Percentiles rank a stretch among this genome's conserved stretches.
These are phyloP conservation scores for Morinoia aosen DNA, from an alignment of 2,888 invertebrate species.

Conservation along the genomic window DNA sequence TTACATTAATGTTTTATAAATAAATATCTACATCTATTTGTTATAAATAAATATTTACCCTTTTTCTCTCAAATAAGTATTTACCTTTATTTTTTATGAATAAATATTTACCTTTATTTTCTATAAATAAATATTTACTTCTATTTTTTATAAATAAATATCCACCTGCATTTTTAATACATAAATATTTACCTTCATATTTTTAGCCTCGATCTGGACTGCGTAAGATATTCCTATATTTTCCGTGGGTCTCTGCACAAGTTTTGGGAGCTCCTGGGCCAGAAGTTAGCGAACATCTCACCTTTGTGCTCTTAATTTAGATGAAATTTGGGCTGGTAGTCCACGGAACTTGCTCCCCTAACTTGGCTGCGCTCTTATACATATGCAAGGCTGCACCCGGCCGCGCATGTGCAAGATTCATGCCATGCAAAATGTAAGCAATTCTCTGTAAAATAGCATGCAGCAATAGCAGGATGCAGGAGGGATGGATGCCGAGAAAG, in stretches of 20 bases:
- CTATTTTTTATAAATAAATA: no score
- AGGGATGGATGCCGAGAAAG: not conserved
- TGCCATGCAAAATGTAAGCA: not conserved
- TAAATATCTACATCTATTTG: no score
- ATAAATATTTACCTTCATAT: no score
- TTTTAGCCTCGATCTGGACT: not conserved
- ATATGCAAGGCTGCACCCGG: not conserved
- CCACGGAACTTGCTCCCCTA: constrained; percentile 12
- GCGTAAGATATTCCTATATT: not conserved
- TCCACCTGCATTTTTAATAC: no score
- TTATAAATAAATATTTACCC: no score
- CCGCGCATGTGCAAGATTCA: not conserved
- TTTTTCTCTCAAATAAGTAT: no score
- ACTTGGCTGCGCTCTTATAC: not conserved
- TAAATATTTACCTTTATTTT: no score
- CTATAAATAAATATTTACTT: no score
- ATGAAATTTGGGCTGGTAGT: not conserved
- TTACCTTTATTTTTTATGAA: no score
- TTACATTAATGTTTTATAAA: no score
- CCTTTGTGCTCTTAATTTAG: not conserved
- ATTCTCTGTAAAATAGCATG: not conserved
- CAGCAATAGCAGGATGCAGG: not conserved
- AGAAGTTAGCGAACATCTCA: not conserved
- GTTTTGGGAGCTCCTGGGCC: not conserved
- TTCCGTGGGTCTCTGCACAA: not conserved